These are phyloP conservation scores for Cisticola juncidis DNA, from an alignment of 2,113 vertebrate genomes.

Conservation along the genomic window DNA sequence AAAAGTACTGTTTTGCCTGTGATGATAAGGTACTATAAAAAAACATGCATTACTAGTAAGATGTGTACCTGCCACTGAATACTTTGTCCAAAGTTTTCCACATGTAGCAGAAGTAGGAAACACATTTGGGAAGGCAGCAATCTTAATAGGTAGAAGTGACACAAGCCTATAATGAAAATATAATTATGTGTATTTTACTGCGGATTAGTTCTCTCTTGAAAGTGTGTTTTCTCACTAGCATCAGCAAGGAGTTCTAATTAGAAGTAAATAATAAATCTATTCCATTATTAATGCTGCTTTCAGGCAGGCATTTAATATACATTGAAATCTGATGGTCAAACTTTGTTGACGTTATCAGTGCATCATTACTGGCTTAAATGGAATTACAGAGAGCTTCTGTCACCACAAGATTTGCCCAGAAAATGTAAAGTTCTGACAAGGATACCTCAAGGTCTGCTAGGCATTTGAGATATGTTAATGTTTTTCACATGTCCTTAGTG, in stretches of 20 bases:
- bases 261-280: neutral
- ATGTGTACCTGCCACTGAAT: neutral
- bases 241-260: conserved; percentile 5
- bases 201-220: neutral
- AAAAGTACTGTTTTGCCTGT: neutral
- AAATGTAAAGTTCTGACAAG: conserved; percentile 12
- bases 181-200: neutral
- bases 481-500: conserved; percentile 10
- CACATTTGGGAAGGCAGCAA: neutral
- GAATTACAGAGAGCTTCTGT: neutral
- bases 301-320: neutral
- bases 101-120: neutral
- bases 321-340: neutral
- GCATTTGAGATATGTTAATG: conserved; percentile 27
- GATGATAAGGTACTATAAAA: neutral
- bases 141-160: neutral
- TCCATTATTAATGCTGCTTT: conserved; percentile 15
- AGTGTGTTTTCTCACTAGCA: neutral
- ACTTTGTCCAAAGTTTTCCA: neutral
- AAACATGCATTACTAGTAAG: neutral
- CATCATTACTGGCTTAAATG: neutral
- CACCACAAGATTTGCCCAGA: neutral
- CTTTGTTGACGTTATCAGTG: neutral
- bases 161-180: neutral
- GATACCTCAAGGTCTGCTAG: conserved; percentile 39